Conservation (phyloP, 2,113 vertebrate species). For the Engystomops pustulosus region DNA sequence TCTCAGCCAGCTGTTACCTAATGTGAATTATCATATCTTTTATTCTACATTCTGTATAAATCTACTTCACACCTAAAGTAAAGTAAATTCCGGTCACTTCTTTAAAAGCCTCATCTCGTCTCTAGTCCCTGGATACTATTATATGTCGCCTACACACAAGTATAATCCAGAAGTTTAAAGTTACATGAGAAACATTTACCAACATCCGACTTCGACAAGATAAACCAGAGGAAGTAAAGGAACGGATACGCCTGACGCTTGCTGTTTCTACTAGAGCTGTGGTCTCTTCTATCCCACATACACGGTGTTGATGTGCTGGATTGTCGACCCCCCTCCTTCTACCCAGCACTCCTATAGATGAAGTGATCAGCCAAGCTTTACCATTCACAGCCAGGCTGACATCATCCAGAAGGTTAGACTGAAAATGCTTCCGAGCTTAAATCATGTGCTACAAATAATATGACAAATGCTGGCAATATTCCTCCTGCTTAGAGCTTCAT, state of each 20-base stretch:
- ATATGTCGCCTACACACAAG: background rate
- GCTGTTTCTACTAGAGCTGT: background rate
- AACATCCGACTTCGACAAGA: background rate
- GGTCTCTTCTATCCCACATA: slow-evolving; percentile 8
- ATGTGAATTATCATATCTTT: background rate
- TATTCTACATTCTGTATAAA: background rate
- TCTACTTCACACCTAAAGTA: background rate
- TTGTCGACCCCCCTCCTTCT: background rate
- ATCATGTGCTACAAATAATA: slow-evolving; percentile 39
- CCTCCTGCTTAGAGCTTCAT: slow-evolving; percentile 20
- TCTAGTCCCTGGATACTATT: background rate
- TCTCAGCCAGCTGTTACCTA: background rate
- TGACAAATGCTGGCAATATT: slow-evolving; percentile 40
- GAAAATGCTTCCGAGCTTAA: slow-evolving; percentile 29
- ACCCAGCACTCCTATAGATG: slow-evolving; percentile 11
- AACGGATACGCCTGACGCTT: background rate
- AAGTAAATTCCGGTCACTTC: background rate
- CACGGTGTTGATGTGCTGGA: background rate
- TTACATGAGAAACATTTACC: slow-evolving; percentile 1
- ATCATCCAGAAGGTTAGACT: slow-evolving; percentile 48
- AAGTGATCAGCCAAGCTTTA: slow-evolving; percentile 18
- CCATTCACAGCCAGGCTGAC: slow-evolving; percentile 20
- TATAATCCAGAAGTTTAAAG: background rate
- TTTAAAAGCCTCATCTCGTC: background rate
- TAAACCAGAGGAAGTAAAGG: slow-evolving; percentile 1